Evolutionary conservation across 1,140 invertebrate species (phyloP).

Genomic region (Bombus superbus): DNA sequence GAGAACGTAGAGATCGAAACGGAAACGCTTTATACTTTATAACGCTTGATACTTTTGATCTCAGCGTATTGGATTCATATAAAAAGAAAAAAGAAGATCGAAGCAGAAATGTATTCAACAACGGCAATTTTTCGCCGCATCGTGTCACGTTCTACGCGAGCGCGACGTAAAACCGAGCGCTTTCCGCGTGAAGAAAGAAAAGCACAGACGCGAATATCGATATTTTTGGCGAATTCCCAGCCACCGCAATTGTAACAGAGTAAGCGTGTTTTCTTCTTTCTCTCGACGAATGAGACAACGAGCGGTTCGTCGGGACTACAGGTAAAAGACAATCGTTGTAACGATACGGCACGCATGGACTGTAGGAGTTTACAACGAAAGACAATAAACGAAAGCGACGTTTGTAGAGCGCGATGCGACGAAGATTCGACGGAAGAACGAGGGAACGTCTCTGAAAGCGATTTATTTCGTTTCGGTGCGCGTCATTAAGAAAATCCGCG

Average conservation of each 20-base stretch:
- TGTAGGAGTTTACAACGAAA: neutral
- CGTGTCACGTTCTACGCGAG: neutral
- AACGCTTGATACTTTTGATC: too few relatives aligned
- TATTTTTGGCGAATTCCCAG: slow-evolving; percentile 54
- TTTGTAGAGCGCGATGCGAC: slow-evolving; percentile 23
- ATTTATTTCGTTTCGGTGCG: slow-evolving; percentile 14
- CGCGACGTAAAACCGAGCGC: neutral
- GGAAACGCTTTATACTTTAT: too few relatives aligned
- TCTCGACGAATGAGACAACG: slow-evolving; percentile 22
- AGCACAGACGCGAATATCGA: neutral
- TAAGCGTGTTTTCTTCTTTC: slow-evolving; percentile 10
- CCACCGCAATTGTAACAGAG: slow-evolving; percentile 40
- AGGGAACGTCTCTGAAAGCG: neutral
- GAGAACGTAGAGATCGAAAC: too few relatives aligned
- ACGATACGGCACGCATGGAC: neutral
- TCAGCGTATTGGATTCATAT: too few relatives aligned
- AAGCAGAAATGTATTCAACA: too few relatives aligned
- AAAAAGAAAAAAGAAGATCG: too few relatives aligned
- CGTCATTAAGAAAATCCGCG: neutral
- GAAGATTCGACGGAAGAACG: neutral
- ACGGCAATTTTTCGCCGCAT: neutral
- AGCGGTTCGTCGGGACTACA: slow-evolving; percentile 27
- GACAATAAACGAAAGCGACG: slow-evolving; percentile 22
- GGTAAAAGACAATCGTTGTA: slow-evolving; percentile 44
- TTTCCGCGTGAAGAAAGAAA: too few relatives aligned